A percentile compares a stretch with the other conserved stretches of the same genome.
Conservation (phyloP, 2,888 invertebrate genomes). For the Fabriciana adippe region DNA sequence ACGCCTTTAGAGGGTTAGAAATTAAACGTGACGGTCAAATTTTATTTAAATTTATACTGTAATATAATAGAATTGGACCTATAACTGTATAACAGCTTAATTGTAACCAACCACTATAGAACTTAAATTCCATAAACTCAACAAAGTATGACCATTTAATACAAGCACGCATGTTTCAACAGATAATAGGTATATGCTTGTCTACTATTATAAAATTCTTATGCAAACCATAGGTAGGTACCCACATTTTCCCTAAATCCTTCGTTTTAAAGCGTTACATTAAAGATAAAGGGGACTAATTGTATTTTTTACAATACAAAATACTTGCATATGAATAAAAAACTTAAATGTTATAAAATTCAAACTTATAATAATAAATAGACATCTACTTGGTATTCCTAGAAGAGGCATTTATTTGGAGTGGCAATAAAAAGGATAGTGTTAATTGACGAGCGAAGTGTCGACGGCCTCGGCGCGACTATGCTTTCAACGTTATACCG, state of each 20-base stretch:
- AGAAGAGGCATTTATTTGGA: conserved; percentile 30
- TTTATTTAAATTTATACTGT: conserved; percentile 59
- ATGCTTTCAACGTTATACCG: conserved; percentile 29
- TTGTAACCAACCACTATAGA: conserved; percentile 24
- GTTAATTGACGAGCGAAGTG: conserved; percentile 53
- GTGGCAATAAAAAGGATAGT: conserved; percentile 44
- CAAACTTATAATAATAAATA: neutral
- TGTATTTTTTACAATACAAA: too few relatives aligned
- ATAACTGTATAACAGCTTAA: conserved; percentile 50
- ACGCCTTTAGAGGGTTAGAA: conserved; percentile 65
- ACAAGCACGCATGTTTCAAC: too few relatives aligned
- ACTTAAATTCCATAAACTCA: conserved; percentile 11
- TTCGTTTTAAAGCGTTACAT: too few relatives aligned
- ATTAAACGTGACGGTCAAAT: conserved; percentile 70
- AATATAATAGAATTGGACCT: conserved; percentile 46
- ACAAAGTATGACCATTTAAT: neutral
- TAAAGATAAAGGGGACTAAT: too few relatives aligned
- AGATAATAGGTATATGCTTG: too few relatives aligned
- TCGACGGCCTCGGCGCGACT: conserved; percentile 53
- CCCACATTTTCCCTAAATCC: too few relatives aligned
- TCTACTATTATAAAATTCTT: too few relatives aligned
- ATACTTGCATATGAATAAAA: too few relatives aligned
- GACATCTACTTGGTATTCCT: conserved; percentile 5
- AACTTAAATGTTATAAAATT: neutral
- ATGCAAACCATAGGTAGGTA: too few relatives aligned